Evolutionary conservation across 2,113 vertebrate genomes (phyloP), one percentile per base, ranked within the genome.

Genomic region (Callipepla californica): DNA sequence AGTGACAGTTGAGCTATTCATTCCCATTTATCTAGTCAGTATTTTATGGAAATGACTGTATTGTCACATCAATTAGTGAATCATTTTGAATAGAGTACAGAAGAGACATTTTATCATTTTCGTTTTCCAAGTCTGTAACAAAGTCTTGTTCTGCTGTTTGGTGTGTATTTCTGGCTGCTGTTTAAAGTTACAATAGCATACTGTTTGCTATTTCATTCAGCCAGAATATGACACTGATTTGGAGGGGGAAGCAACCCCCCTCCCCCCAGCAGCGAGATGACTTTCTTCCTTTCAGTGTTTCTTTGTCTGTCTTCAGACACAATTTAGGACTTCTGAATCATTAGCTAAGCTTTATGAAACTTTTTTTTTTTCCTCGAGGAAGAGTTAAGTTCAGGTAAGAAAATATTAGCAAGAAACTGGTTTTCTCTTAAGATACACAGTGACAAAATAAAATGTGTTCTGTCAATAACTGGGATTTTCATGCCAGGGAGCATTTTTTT

Each of bases 231-330:
- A 20, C 42, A 25, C 32, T 72, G 48, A 36, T 70, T 70, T 2
- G 7, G 9, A 7, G 32, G 18, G 30, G 58, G 25, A 45, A 16
- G 4, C 50, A 80, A 94, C 50, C 72, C 25, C 82, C 22, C 77
- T 75, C 80, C 68, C 12, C 13, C 6, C 17, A 87, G 51, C 28
- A 63, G 38, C 23, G 48, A 93, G 85, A 79, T 81, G 75, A 61
- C 68, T 94, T 79, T 63, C 11, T 73, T 88, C 63, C 75, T 88
- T 88, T 92, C 58, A 82, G n/a, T 22, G 57, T 47, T 67, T 85
- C 45, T 96, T 59, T 84, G 85, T 48, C 80, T 89, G 74, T 26
- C 25, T n/a, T 59, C 70, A 69, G 86, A 83, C 81, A 17, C 93
- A 91, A 94, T 63, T 61, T 62, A 63, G 51, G 18, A 45, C 13